Base-by-base conservation (phyloP, 2,888 invertebrate genomes). In the Mesopsocus fuscifrons region DNA sequence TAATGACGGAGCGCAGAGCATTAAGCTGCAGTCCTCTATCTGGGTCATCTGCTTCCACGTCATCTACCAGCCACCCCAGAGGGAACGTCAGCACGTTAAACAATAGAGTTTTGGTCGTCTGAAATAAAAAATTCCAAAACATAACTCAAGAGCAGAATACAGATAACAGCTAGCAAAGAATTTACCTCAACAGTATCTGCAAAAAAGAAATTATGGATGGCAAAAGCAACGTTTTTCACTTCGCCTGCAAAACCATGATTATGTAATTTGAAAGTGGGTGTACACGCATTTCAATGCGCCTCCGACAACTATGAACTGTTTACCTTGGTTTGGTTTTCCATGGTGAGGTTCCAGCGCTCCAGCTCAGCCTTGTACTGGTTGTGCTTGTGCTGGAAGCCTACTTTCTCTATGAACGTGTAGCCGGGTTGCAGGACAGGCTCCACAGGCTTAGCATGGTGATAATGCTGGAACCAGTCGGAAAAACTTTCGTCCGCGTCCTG, bases 71-170 rank as follows among this genome's bases (percentile, higher is more conserved):
- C 92, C 92, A 94, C 20, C 77, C 81, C 52, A 85, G 81, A 2
- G 89, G 85, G 57, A 94, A 92, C 8, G 87, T 59, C 30, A 94
- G 58, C 1, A 92, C 80, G 60, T 91, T 89, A 60, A 81, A 87
- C 5, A 94, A 65, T 42, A 80, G 67, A 47, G 76, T 77, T 52
- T 79, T 79, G 0, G 85, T 79, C 44, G 73, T 77, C 77, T 69
- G 54, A 46, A 59, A 57, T 38, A 17, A 45, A 45, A 51, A 45
- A 49, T 23, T 40, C 34, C 44, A 41, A 35, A 32, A 34, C 30
- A 44, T 23, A 9, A 35, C 38, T n/a, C n/a, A n/a, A n/a, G n/a
- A n/a, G n/a, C n/a, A n/a, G 13, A 32, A 41, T 32, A 30, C n/a
- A 45, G 15, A 11, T 26, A 38, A 26, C 42, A n/a, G n/a, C n/a